phyloP scores from a whole-genome alignment of 2,797 vertebrate species.

The Myotis planiceps region DNA sequence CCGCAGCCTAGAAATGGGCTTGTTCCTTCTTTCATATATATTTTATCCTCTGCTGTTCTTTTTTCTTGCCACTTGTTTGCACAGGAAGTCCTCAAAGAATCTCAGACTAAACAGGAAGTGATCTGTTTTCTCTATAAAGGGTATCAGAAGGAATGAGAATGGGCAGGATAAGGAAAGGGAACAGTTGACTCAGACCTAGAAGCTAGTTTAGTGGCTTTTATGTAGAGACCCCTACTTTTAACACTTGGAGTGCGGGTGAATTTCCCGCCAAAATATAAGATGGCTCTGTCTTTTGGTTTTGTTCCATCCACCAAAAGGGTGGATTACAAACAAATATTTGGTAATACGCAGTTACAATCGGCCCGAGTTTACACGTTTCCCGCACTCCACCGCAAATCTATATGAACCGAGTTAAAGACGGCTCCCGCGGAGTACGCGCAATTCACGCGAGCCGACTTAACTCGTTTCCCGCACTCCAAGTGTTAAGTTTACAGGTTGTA shows the following conservation, averaged over 20 bases:
- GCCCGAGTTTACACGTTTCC: too few species aligned
- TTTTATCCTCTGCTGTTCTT: neutral
- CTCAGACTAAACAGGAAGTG: conserved; percentile 80
- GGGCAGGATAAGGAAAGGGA: neutral
- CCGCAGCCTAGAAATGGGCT: neutral
- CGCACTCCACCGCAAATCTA: too few species aligned
- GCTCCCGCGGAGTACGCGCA: too few species aligned
- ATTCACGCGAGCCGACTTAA: too few species aligned
- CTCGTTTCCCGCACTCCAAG: too few species aligned
- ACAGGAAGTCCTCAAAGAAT: conserved; percentile 73
- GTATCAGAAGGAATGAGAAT: conserved; percentile 22
- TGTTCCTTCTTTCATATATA: neutral
- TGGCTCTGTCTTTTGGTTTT: too few species aligned
- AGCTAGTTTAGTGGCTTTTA: neutral
- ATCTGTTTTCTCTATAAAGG: conserved; percentile 41
- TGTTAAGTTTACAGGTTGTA: neutral
- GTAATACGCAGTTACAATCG: too few species aligned
- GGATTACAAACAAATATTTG: too few species aligned
- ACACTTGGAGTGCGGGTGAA: too few species aligned
- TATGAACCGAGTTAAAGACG: too few species aligned
- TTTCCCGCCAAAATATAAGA: too few species aligned
- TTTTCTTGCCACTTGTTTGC: neutral
- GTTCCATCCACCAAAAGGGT: too few species aligned
- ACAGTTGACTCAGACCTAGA: neutral
- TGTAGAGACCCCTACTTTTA: neutral